Evolutionary conservation across 2,888 invertebrate genomes (phyloP).

Genomic region (Clepsis dumicolana): DNA sequence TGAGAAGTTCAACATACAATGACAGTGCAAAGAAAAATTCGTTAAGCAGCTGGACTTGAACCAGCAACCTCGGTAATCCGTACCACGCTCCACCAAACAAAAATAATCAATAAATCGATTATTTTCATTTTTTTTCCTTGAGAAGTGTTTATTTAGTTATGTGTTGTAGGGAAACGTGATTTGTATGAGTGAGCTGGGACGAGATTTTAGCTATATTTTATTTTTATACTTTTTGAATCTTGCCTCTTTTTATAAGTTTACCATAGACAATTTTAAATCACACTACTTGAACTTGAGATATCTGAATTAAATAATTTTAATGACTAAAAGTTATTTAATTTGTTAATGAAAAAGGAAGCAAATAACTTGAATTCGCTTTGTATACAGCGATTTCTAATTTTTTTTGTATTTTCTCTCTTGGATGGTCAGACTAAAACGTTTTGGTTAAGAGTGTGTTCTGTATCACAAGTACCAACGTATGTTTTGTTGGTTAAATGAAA

Average conservation of each 20-base stretch:
- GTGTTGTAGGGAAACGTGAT: neutral
- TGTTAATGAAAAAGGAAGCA: neutral
- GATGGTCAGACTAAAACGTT: constrained; percentile 24
- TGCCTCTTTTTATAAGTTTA: constrained; percentile 7
- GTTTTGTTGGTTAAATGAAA: neutral
- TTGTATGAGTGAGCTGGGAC: neutral
- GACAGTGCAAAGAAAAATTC: no score
- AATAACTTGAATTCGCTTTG: constrained; percentile 2
- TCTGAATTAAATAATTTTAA: constrained; percentile 35
- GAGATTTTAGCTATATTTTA: neutral
- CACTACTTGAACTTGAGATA: constrained; percentile 18
- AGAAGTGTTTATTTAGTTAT: no score
- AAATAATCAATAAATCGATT: no score
- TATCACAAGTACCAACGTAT: neutral
- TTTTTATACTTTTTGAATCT: neutral
- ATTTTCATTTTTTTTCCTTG: no score
- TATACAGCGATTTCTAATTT: neutral
- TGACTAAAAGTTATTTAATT: constrained; percentile 31
- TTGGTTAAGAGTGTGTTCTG: constrained; percentile 32
- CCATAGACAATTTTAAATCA: constrained; percentile 40
- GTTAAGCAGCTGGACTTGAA: no score
- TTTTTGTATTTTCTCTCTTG: constrained; percentile 7
- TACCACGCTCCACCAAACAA: no score
- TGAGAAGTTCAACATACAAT: no score
- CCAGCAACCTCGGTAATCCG: no score